Evolutionary conservation across 2,797 vertebrate genomes (phyloP).

Genomic region (Sternarchorhynchus goeldii): DNA sequence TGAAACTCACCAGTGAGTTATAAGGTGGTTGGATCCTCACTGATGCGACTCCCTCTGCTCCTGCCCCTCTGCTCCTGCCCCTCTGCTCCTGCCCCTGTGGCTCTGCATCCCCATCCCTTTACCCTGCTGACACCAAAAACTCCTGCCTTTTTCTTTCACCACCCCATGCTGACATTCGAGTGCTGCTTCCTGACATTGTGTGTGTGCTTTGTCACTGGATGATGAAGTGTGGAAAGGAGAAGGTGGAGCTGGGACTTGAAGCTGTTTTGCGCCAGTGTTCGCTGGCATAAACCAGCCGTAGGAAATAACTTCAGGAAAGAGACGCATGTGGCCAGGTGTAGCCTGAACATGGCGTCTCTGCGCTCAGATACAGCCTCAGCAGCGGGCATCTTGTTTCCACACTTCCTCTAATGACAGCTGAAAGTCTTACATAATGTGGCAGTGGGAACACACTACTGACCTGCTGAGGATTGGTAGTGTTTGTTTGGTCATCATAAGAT

Average conservation of each 20-base stretch:
- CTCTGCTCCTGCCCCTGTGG: background rate
- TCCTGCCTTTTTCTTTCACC: background rate
- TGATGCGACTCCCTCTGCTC: too few relatives aligned
- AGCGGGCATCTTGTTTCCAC: conserved; percentile 5
- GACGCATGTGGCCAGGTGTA: conserved; percentile 36
- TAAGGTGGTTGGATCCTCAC: too few relatives aligned
- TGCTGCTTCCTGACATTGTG: conserved; percentile 61
- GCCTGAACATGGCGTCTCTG: conserved; percentile 6
- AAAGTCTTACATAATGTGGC: background rate
- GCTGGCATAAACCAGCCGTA: conserved; percentile 47
- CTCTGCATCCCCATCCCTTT: background rate
- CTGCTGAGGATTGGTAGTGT: too few relatives aligned
- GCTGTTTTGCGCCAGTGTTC: conserved; percentile 50
- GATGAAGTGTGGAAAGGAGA: conserved; percentile 43
- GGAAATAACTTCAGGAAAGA: conserved; percentile 58
- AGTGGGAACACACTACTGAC: background rate
- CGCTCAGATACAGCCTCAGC: conserved; percentile 47
- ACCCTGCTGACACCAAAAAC: conserved; percentile 10
- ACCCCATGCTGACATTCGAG: conserved; percentile 29
- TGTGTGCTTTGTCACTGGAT: conserved; percentile 40
- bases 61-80: background rate
- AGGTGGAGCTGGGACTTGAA: conserved; percentile 53
- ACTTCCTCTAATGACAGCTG: background rate
- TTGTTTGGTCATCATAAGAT: too few relatives aligned
- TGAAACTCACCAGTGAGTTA: too few relatives aligned